Evolutionary conservation across 2,888 invertebrate species (phyloP), one percentile per base, ranked within the genome.

Genomic region (Mythimna vitellina): DNA sequence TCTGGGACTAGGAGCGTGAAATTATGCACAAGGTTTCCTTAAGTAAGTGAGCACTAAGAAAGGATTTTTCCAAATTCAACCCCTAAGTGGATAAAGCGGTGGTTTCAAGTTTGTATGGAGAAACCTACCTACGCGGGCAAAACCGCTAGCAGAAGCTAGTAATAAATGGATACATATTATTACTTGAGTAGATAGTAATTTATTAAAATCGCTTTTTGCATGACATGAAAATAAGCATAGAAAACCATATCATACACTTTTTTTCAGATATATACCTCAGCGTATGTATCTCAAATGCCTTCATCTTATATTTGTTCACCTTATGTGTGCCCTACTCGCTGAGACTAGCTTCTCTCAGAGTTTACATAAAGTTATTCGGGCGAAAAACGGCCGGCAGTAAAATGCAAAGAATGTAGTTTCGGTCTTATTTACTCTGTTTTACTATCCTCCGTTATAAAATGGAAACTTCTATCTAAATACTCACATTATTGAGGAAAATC

Each of bases 301-400:
- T 51, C 32, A 58, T 42, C 25, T 65, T 42, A 58, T 42, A 32
- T 65, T 51, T 73, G 75, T 73, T 61, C 60, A 72, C 57, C 49
- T 68, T 65, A 60, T 70, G 46, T 65, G 46, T 57, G 42, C 22
- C 29, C 38, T 63, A 57, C 62, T 62, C 56, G 32, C 32, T n/a
- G 49, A 46, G 22, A 49, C 67, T 60, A 60, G 32, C 63, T 62
- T 42, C 58, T 67, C 51, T 57, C n/a, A 10, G 67, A 65, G 80
- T 80, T 79, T 72, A 60, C 65, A 68, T 58, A 61, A 49, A 80
- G 57, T 72, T 67, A 70, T 70, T 78, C 67, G 22, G 17, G 61
- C 46, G 57, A 49, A 46, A 78, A 58, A 57, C 51, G 53, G 53
- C 60, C 32, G 53, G 56, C 60, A 60, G 56, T 68, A 65, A 81